Evolutionary conservation across 1,140 invertebrate species (phyloP), one percentile per base, ranked within the genome.

Genomic region (Nasonia giraulti): DNA sequence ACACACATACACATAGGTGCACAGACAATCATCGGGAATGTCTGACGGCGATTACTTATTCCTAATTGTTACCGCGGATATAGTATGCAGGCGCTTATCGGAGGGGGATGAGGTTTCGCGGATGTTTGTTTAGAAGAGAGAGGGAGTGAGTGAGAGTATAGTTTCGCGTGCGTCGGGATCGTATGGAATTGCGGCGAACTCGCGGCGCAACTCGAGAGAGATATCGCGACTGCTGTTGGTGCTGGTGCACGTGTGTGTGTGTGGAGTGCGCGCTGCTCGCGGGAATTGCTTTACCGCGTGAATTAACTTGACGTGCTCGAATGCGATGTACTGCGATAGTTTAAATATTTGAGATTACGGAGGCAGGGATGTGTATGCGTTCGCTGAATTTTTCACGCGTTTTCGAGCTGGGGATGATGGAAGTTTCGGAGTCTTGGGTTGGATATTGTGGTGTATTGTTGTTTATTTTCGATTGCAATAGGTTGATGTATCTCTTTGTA

Each of bases 41-140:
- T 87, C 81, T 85, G 77, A 84, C 88, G 87, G 88, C 87, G 87
- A 90, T 91, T 90, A 91, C 89, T 91, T 90, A 89, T 88, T 87
- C 88, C 86, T 89, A 90, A 90, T 91, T 91, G 89, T 91, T 90
- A 88, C 86, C 83, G 76, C 86, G 83, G 74, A 84, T 86, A 80
- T 87, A 87, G 87, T 62, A n/a, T 62, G 17, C 44, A 71, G 50
- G 17, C 79, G 55, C 82, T 50, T 79, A 44, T 47, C 55, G 55
- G 55, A 1, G 17, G 55, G 47, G 47, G 47, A 17, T 50, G 47
- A 50, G 47, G n/a, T 7, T n/a, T 44, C 31, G 17, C 12, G 55
- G 27, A 44, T 50, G 55, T 50, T 68, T 69, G 81, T 76, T 76
- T 74, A 74, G 73, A 37, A 20, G 73, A 37, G 40, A 12, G 27